phyloP scores from a whole-genome alignment of 2,888 invertebrate species.

The Lasioglossum villosulum region DNA sequence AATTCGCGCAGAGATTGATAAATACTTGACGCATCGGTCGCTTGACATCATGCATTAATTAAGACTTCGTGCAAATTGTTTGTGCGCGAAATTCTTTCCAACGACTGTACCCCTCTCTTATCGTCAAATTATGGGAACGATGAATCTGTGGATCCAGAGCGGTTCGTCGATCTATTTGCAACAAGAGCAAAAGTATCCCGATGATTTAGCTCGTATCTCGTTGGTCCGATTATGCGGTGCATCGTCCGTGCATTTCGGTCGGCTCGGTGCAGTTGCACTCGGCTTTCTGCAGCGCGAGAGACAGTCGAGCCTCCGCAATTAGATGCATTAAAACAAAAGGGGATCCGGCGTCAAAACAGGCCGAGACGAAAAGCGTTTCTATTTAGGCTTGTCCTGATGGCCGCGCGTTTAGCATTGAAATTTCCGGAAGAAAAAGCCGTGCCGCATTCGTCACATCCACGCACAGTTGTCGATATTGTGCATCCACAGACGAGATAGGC shows the following conservation, averaged over 20 bases:
- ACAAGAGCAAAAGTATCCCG: background rate
- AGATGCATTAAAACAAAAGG: slow-evolving; percentile 51
- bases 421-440: background rate
- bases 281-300: slow-evolving; percentile 33
- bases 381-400: slow-evolving; percentile 4
- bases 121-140: background rate
- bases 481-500: background rate
- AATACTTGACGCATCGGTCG: background rate
- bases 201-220: background rate
- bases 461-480: background rate
- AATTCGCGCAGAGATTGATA: background rate
- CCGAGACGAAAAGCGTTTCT: slow-evolving; percentile 3
- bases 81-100: background rate
- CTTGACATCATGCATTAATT: background rate
- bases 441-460: background rate
- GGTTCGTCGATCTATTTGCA: background rate
- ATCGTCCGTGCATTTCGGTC: background rate
- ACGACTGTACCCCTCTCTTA: background rate
- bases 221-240: slow-evolving; percentile 21
- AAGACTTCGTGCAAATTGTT: background rate
- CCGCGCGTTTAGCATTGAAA: background rate
- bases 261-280: slow-evolving; percentile 62
- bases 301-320: slow-evolving; percentile 29
- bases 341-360: slow-evolving; percentile 1
- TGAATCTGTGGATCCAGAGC: background rate